Base-by-base conservation (phyloP, 2,888 invertebrate species). In the Nemotelus pantherinus region DNA sequence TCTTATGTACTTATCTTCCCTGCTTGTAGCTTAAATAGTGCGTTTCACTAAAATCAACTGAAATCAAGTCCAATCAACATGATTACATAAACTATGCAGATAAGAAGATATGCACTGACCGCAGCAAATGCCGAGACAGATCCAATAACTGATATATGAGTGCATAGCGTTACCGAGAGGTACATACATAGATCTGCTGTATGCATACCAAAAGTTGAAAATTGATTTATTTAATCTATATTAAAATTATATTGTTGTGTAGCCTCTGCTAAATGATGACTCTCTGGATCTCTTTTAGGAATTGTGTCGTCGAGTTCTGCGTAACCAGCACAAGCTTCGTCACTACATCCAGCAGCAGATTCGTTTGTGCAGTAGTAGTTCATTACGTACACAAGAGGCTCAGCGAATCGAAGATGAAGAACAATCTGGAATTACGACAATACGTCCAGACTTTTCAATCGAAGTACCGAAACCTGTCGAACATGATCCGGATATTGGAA, bases 251-350 rank as follows among this genome's bases (percentile, higher is more conserved):
- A 57, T 57, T 57, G 57, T 57, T 57, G 57, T 57, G 53, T 53
- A 7, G 53, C 53, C 53, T 41, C 25, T 43, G 63, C 43, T 43
- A 41, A 7, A 41, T n/a, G 25, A n/a, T 41, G 9, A 41, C 6
- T 63, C 25, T 3, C 5, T 63, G 3, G 43, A 43, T 72, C 48
- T 3, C 9, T 48, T 80, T 3, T 83, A 92, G 91, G 88, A 89
- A 80, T 86, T 91, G 81, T 90, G 91, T 84, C 90, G 90, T 87
- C 90, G 90, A 89, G 88, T 93, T 80, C 89, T 93, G 84, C 90
- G 91, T 85, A 92, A 93, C 83, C 93, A 93, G 86, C 93, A 93
- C 86, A 92, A 93, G 85, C 85, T 93, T 81, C 90, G 90, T 82
- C 91, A 91, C 65, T 88, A 89, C 76, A 88, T 90, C 58, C 85